These are phyloP conservation scores for Heterodera schachtii DNA, from an alignment of 1,140 invertebrate genomes.

Conservation along the genomic window DNA sequence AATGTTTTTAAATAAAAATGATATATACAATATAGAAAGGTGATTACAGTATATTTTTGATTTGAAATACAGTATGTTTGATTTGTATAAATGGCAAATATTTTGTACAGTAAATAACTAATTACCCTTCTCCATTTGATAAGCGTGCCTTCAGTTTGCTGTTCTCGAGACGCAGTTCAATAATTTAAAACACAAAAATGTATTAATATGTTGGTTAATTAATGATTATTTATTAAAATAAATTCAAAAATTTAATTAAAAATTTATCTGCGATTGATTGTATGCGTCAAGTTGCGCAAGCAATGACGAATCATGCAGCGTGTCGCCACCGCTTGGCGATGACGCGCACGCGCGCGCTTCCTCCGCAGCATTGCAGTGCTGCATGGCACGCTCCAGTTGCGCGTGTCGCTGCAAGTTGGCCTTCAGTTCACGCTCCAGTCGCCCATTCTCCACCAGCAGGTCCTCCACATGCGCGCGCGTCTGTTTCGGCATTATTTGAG, in stretches of 20 bases:
- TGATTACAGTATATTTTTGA: too few relatives aligned
- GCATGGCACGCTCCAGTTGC: slow-evolving; percentile 38
- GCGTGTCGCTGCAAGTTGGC: slow-evolving; percentile 37
- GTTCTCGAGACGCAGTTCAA: slow-evolving; percentile 46
- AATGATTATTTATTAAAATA: too few relatives aligned
- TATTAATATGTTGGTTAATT: neutral
- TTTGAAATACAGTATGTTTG: neutral
- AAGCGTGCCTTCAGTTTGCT: slow-evolving; percentile 45
- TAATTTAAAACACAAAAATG: slow-evolving; percentile 1
- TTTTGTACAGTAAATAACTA: neutral
- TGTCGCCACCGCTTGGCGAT: slow-evolving; percentile 19
- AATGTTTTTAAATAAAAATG: too few relatives aligned
- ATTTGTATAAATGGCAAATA: neutral
- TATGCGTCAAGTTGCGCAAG: slow-evolving; percentile 39
- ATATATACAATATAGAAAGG: too few relatives aligned
- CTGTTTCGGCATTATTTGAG: neutral
- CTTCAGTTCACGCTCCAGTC: slow-evolving; percentile 46
- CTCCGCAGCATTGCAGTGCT: slow-evolving; percentile 21
- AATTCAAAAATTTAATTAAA: too few relatives aligned
- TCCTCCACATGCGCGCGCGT: slow-evolving; percentile 42
- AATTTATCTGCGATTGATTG: slow-evolving; percentile 41
- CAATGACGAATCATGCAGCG: slow-evolving; percentile 44
- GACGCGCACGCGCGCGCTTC: slow-evolving; percentile 5
- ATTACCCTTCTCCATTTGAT: slow-evolving; percentile 24
- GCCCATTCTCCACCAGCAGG: slow-evolving; percentile 44